These are phyloP conservation scores for Sisor rabdophorus DNA, from an alignment of 2,113 vertebrate species.

Conservation along the genomic window DNA sequence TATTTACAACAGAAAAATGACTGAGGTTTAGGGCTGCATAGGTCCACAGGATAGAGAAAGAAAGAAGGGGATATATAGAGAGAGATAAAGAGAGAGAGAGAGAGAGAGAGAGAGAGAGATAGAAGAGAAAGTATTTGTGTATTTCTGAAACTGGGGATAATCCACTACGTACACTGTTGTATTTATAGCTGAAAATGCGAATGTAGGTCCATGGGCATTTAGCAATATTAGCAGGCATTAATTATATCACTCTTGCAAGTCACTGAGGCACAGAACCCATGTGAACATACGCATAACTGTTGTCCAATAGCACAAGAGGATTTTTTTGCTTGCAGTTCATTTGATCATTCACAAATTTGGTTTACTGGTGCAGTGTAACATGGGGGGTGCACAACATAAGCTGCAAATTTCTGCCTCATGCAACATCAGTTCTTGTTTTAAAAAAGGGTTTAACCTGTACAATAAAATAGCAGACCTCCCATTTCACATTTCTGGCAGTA, in stretches of 20 bases:
- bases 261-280: slow-evolving; percentile 39
- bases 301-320: slow-evolving; percentile 12
- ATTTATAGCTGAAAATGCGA: slow-evolving; percentile 41
- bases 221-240: slow-evolving; percentile 46
- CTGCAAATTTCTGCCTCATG: not conserved
- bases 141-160: slow-evolving; percentile 47
- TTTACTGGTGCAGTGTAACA: slow-evolving; percentile 5
- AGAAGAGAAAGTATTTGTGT: slow-evolving; percentile 54
- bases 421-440: not conserved
- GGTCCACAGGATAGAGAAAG: slow-evolving; percentile 73
- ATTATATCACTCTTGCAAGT: slow-evolving; percentile 44
- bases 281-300: slow-evolving; percentile 31
- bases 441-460: not conserved
- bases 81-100: slow-evolving; percentile 36
- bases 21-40: slow-evolving; percentile 73
- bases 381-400: not conserved
- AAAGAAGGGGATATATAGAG: slow-evolving; percentile 47
- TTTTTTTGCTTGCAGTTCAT: slow-evolving; percentile 23
- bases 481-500: not conserved
- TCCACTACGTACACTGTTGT: slow-evolving; percentile 41
- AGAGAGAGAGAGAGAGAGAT: slow-evolving; percentile 55
- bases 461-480: slow-evolving; percentile 3
- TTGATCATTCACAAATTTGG: slow-evolving; percentile 28
- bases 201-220: slow-evolving; percentile 38
- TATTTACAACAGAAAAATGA: slow-evolving; percentile 72